Conservation (phyloP, 1,140 invertebrate species). For the Apis mellifera region DNA sequence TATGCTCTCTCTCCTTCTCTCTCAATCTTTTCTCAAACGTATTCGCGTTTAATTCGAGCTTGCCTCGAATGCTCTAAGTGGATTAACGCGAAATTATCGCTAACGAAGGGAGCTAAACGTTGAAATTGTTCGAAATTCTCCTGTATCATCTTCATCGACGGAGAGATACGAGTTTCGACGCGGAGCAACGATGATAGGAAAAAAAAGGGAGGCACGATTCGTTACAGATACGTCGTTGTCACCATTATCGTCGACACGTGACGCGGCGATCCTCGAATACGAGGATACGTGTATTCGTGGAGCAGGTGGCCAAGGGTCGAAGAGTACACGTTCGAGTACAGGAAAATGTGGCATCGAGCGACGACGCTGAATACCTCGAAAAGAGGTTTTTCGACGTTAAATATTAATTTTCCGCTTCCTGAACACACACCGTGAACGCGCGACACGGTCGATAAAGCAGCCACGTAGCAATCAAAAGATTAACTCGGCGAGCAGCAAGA, state of each 20-base stretch:
- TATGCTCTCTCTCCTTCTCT: slow-evolving; percentile 41
- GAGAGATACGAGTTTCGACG: not conserved
- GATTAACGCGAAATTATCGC: not conserved
- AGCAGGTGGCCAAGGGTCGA: not conserved
- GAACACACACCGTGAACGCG: slow-evolving; percentile 27
- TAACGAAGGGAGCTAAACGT: not conserved
- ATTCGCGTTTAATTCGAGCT: not conserved
- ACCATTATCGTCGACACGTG: not conserved
- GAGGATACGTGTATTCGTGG: not conserved
- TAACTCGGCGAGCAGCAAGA: slow-evolving; percentile 11
- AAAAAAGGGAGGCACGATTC: not conserved
- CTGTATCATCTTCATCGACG: no score
- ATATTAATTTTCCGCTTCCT: slow-evolving; percentile 69
- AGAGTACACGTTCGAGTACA: not conserved
- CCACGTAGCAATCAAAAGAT: slow-evolving; percentile 57
- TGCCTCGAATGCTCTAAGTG: not conserved
- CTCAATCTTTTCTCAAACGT: slow-evolving; percentile 1
- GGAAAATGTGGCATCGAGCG: slow-evolving; percentile 19
- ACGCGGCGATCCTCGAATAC: not conserved
- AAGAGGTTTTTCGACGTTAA: slow-evolving; percentile 44
- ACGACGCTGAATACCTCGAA: slow-evolving; percentile 19
- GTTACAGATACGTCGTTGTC: not conserved
- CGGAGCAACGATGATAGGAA: not conserved
- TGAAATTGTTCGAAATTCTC: not conserved
- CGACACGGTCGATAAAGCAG: slow-evolving; percentile 59